Base-by-base conservation (phyloP, 2,113 vertebrate genomes). In the Emydocephalus ijimae region DNA sequence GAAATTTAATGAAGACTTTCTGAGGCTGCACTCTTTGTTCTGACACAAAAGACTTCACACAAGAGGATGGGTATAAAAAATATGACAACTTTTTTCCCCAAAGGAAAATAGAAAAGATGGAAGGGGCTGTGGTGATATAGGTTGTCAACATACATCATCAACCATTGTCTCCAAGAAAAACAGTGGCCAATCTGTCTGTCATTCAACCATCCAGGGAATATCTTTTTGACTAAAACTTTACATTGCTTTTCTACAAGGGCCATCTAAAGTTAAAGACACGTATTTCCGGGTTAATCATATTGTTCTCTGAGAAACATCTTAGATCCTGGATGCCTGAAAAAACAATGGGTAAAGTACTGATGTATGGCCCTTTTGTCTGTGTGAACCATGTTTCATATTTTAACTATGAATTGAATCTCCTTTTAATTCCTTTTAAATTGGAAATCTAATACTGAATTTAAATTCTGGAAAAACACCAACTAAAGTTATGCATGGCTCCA, bases 121-220 rank as follows among this genome's bases (percentile, higher is more conserved):
- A 26, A 64, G 93, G 90, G 91, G 18, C 55, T 0, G 74, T 94
- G 95, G 92, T 96, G 95, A 96, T 95, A 95, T 95, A 96, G 90
- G 93, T 0, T 5, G 95, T 91, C 95, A 95, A 87, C 89, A 91
- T 94, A 94, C 89, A 93, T 93, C n/a, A 69, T 93, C 92, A 92
- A 91, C 92, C 93, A 89, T 93, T 93, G 93, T 91, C 24, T 69
- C 94, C 93, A 93, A 93, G 90, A 94, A 87, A 89, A 89, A 90
- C 94, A 93, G 29, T 0, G 52, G 0, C 92, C 90, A 85, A 23
- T 3, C 21, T 9, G 55, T 64, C 90, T 85, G n/a, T 86, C 87
- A 89, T 48, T 91, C 87, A 85, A 55, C 87, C 52, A 90, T 92
- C 92, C 93, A 87, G 95, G 89, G 91, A 93, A 95, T 81, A 5